A percentile compares a stretch with the other conserved stretches of the same genome.
Evolutionary conservation across 2,113 vertebrate genomes (phyloP).

Genomic region (Cyphomyrus discorhynchus): DNA sequence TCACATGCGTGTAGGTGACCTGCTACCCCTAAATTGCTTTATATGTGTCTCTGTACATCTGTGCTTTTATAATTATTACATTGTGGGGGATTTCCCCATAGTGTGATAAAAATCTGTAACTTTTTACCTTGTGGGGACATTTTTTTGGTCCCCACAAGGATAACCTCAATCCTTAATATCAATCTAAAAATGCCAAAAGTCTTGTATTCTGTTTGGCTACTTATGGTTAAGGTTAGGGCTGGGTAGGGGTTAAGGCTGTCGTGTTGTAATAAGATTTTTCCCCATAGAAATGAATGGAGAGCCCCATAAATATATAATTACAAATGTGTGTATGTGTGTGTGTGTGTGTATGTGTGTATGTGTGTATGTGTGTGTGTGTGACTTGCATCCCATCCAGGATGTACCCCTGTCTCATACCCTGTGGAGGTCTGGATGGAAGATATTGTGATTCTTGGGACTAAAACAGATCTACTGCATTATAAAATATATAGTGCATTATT

Average conservation of each 20-base stretch:
- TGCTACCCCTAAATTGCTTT: background rate
- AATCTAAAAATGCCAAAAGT: no score
- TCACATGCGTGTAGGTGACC: background rate
- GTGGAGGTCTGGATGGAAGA: background rate
- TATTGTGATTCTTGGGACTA: background rate
- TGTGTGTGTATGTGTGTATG: background rate
- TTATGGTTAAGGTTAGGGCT: background rate
- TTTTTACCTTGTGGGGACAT: background rate
- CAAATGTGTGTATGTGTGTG: background rate
- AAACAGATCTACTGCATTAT: background rate
- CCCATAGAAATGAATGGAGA: background rate
- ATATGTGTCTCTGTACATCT: background rate
- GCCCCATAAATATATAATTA: background rate
- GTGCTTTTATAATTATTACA: background rate
- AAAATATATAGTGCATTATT: background rate
- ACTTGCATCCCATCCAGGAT: background rate
- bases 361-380: background rate
- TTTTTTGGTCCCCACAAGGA: background rate
- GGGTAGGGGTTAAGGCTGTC: background rate
- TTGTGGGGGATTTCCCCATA: background rate
- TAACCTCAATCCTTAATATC: no score
- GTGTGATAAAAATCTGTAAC: background rate
- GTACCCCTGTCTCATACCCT: background rate
- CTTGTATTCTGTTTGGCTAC: no score
- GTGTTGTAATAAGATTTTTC: background rate